A percentile compares a stretch with the other conserved stretches of the same genome.
Evolutionary conservation across 2,797 vertebrate genomes (phyloP).

Genomic region (Ibycter americanus): DNA sequence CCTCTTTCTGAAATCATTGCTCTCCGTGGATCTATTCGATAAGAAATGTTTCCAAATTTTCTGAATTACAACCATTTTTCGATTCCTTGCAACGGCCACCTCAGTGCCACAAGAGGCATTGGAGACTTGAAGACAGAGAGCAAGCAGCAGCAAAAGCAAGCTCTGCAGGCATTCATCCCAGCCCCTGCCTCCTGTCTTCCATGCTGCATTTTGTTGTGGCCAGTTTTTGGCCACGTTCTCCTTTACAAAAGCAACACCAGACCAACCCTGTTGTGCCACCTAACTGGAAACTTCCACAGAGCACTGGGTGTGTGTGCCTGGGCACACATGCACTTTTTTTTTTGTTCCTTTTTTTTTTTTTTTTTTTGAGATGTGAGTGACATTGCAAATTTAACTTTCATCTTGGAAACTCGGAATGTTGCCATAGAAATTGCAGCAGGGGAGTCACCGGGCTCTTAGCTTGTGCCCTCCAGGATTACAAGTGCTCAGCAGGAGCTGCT

Average conservation of each 20-base stretch:
- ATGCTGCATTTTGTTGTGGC: accelerated
- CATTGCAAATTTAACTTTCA: conserved; percentile 55
- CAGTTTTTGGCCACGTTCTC: neutral
- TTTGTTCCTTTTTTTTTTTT: too few relatives aligned
- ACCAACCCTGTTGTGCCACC: neutral
- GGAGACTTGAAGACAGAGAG: too few relatives aligned
- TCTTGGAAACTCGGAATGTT: conserved; percentile 46
- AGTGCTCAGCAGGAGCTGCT: neutral
- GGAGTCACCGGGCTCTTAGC: neutral
- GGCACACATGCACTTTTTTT: accelerated
- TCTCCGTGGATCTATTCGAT: neutral
- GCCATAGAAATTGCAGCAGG: conserved; percentile 68
- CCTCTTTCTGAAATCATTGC: neutral
- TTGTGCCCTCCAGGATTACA: neutral
- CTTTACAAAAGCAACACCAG: neutral
- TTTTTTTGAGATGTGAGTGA: conserved; percentile 13
- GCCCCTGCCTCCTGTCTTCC: neutral
- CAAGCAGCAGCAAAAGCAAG: neutral
- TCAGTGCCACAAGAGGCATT: neutral
- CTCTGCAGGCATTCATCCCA: neutral
- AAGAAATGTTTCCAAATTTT: neutral
- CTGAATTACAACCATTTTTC: neutral
- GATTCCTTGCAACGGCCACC: neutral
- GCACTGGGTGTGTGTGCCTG: neutral
- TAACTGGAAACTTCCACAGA: neutral